These are phyloP conservation scores for Tragelaphus imberbis DNA, from an alignment of 2,113 vertebrate species.

Conservation along the genomic window DNA sequence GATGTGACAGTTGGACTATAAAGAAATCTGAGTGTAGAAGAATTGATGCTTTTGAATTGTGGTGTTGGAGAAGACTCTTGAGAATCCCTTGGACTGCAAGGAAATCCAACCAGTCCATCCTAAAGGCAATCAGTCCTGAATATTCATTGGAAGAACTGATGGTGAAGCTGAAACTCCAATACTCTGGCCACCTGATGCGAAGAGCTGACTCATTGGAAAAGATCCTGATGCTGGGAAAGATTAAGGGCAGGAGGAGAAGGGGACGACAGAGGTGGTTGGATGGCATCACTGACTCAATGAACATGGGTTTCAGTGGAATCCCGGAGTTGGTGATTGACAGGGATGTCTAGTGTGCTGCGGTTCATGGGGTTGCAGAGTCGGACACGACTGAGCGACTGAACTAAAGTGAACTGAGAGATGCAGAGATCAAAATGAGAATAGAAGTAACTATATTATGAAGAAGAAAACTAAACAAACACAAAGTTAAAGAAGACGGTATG, in stretches of 20 bases:
- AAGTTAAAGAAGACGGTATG: neutral
- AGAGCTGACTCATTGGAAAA: neutral
- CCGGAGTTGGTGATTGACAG: neutral
- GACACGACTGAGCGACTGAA: neutral
- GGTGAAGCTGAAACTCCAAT: neutral
- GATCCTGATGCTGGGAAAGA: neutral
- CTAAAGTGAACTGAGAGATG: neutral
- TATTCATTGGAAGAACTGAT: neutral
- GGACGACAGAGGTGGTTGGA: neutral
- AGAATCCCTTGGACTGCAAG: neutral
- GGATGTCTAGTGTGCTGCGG: accelerated
- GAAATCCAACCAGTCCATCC: neutral
- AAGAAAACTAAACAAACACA: neutral
- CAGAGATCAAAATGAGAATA: neutral
- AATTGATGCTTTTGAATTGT: neutral
- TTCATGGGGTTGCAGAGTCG: neutral
- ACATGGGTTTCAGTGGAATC: neutral
- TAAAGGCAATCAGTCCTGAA: neutral
- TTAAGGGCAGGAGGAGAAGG: neutral
- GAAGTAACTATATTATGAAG: neutral
- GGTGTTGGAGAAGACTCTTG: neutral
- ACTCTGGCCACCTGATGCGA: neutral
- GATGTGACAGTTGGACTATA: neutral
- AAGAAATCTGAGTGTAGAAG: neutral
- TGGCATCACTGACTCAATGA: neutral